These are phyloP conservation scores for Phylloscopus trochiloides DNA, from an alignment of 2,113 vertebrate species.

Conservation along the genomic window DNA sequence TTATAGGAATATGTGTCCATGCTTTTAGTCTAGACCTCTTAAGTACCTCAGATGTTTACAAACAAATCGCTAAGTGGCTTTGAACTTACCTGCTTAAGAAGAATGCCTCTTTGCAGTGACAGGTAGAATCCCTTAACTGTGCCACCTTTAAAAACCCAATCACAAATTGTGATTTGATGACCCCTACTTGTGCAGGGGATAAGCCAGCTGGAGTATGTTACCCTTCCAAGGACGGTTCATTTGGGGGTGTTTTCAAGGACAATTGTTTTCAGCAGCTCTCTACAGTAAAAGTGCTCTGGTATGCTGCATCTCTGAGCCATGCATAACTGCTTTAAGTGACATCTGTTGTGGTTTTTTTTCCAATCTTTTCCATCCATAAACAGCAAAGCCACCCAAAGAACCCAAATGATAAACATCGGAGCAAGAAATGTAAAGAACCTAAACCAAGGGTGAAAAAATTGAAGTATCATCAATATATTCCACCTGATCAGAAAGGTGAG, in stretches of 20 bases:
- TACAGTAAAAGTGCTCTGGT: neutral
- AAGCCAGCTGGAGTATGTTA: neutral
- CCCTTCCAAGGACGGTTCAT: neutral
- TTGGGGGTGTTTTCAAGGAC: neutral
- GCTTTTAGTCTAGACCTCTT: neutral
- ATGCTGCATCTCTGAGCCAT: neutral
- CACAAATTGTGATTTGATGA: neutral
- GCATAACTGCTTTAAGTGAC: neutral
- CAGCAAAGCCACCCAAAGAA: slow-evolving; percentile 94
- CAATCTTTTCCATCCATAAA: slow-evolving; percentile 16
- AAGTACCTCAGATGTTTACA: neutral
- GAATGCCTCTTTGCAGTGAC: neutral
- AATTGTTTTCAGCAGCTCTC: neutral
- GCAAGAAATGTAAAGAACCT: slow-evolving; percentile 93
- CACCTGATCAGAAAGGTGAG: slow-evolving; percentile 95
- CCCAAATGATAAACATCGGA: slow-evolving; percentile 88
- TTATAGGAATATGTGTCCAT: neutral
- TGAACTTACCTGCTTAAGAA: neutral
- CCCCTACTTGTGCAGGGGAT: neutral
- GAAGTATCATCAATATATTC: slow-evolving; percentile 98
- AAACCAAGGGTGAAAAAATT: slow-evolving; percentile 93
- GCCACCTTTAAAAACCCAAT: neutral
- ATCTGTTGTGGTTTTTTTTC: neutral
- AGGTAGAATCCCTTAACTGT: neutral
- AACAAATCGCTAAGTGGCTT: neutral